Conservation (phyloP, 2,888 invertebrate genomes). For the Horisme vitalbata region DNA sequence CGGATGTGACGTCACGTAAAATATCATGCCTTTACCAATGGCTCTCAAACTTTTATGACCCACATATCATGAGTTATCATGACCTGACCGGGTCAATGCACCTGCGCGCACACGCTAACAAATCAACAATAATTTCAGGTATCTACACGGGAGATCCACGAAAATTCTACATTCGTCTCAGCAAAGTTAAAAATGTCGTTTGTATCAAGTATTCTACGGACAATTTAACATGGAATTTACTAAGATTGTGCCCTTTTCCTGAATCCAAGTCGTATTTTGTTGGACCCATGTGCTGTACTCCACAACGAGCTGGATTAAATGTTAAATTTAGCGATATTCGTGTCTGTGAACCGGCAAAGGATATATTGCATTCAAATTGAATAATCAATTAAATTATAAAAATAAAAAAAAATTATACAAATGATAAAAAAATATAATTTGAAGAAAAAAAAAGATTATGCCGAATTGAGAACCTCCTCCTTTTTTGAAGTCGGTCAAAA, state of each 20-base stretch:
- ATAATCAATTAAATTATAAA: no score
- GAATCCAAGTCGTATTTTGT: conserved; percentile 44
- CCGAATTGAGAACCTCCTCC: no score
- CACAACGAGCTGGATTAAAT: conserved; percentile 51
- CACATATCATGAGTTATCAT: no score
- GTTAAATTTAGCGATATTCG: conserved; percentile 54
- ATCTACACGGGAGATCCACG: conserved; percentile 57
- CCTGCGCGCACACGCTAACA: no score
- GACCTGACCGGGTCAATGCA: no score
- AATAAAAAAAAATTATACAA: no score
- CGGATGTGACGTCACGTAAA: no score
- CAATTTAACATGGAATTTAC: conserved; percentile 50
- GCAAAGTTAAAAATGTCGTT: conserved; percentile 48
- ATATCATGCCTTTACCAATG: no score
- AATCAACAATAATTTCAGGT: conserved; percentile 45
- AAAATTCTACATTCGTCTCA: conserved; percentile 64
- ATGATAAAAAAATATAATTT: no score
- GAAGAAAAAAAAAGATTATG: no score
- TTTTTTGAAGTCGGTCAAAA: no score
- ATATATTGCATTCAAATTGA: conserved; percentile 64
- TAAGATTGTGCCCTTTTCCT: conserved; percentile 57
- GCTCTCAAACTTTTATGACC: no score
- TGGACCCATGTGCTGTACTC: conserved; percentile 63
- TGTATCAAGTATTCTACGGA: conserved; percentile 67
- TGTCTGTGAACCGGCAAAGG: conserved; percentile 47